Percentiles rank a stretch among this genome's conserved stretches.
phyloP scores from a whole-genome alignment of 2,888 invertebrate species.

The Choristoneura rosaceana region DNA sequence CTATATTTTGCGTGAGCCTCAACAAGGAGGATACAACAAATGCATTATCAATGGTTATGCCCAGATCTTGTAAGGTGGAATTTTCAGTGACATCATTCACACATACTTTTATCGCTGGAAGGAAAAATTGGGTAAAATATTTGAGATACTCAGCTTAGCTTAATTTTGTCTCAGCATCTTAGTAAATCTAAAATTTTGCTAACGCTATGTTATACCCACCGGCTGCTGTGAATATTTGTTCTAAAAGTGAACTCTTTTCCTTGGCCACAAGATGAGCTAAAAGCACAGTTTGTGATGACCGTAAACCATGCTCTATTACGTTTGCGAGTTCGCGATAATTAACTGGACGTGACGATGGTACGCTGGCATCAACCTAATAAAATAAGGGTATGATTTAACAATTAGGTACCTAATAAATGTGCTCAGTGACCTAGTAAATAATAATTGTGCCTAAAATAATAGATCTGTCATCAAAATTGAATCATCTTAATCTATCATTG shows the following conservation, averaged over 20 bases:
- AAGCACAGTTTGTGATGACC: constrained; percentile 18
- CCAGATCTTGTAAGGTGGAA: constrained; percentile 44
- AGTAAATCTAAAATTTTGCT: not conserved
- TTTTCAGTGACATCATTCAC: not conserved
- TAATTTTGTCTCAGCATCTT: no score
- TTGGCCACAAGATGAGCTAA: not conserved
- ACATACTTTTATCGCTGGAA: constrained; percentile 32
- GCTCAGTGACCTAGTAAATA: no score
- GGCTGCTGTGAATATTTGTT: constrained; percentile 20
- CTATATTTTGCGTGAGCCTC: constrained; percentile 44
- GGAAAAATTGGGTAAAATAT: not conserved
- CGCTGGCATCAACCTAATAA: not conserved
- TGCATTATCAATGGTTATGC: constrained; percentile 44
- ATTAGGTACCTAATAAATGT: no score
- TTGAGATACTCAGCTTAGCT: not conserved
- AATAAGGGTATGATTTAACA: no score
- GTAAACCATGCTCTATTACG: constrained; percentile 15
- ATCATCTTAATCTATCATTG: no score
- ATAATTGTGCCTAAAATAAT: no score
- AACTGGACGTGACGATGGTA: not conserved
- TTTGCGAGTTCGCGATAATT: constrained; percentile 3
- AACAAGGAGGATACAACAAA: constrained; percentile 43
- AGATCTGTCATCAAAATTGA: no score
- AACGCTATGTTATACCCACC: constrained; percentile 7
- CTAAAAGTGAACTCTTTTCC: not conserved